Conservation (phyloP, 2,888 invertebrate species). For the Timema podura region DNA sequence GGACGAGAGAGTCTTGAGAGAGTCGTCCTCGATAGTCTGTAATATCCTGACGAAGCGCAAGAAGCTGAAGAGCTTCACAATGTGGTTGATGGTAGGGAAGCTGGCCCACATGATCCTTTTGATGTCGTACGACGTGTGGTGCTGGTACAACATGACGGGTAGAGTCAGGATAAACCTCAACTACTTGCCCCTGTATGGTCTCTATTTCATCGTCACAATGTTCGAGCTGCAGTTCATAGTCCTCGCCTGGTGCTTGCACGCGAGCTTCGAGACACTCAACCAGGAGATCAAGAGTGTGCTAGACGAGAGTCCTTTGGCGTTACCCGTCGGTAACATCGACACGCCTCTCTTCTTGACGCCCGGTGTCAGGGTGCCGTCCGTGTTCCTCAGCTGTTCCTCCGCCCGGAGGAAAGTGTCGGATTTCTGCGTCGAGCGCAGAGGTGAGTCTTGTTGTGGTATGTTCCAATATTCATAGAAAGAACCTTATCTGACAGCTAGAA, state of each 20-base stretch:
- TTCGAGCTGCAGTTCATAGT: constrained; percentile 59
- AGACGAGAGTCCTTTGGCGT: background rate
- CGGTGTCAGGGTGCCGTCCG: background rate
- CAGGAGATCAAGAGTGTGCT: constrained; percentile 48
- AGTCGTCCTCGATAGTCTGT: background rate
- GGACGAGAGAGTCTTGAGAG: background rate
- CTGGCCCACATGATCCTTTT: background rate
- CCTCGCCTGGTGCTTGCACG: constrained; percentile 53
- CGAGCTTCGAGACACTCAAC: constrained; percentile 54
- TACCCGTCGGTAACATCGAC: background rate
- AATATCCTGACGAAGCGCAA: no score
- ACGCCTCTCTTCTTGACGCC: background rate
- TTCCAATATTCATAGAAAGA: no score
- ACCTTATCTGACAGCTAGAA: no score
- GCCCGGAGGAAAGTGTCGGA: background rate
- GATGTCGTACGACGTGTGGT: background rate
- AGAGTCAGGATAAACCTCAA: background rate
- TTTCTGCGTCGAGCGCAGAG: background rate
- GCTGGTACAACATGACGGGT: background rate
- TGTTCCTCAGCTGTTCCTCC: background rate
- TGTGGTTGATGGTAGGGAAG: background rate
- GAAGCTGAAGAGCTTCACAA: background rate
- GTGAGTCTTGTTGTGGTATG: no score
- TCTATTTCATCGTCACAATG: constrained; percentile 56
- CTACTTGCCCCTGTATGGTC: constrained; percentile 55